Evolutionary conservation across 2,797 vertebrate genomes (phyloP).

Genomic region (Pygocentrus nattereri): DNA sequence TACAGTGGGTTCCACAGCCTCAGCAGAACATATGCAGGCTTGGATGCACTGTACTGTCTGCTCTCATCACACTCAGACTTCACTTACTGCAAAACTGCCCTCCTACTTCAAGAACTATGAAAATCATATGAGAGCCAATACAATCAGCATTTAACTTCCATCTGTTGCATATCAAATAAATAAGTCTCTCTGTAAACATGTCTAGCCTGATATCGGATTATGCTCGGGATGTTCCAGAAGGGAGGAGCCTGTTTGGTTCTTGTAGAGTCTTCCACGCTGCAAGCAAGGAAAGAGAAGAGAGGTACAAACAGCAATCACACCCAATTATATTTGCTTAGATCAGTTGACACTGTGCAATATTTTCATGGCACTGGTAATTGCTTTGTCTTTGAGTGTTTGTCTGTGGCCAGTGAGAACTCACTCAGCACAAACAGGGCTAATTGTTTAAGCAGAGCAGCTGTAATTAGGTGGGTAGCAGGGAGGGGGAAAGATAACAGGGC

Average conservation of each 20-base stretch:
- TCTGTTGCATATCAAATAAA: slow-evolving; percentile 20
- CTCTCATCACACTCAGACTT: background rate
- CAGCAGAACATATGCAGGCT: slow-evolving; percentile 26
- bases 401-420: slow-evolving; percentile 28
- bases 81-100: slow-evolving; percentile 32
- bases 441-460: slow-evolving; percentile 48
- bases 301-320: background rate
- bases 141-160: slow-evolving; percentile 27
- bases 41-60: slow-evolving; percentile 16
- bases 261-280: background rate
- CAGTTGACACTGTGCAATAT: slow-evolving; percentile 3
- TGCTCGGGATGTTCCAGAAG: slow-evolving; percentile 20
- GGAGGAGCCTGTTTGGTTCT: background rate
- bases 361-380: slow-evolving; percentile 7
- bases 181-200: slow-evolving; percentile 20
- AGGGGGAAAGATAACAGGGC: slow-evolving; percentile 44
- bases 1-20: slow-evolving; percentile 2
- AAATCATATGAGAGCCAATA: slow-evolving; percentile 53
- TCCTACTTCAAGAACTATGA: slow-evolving; percentile 40
- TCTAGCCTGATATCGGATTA: slow-evolving; percentile 6
- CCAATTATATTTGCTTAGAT: background rate
- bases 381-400: background rate
- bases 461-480: slow-evolving; percentile 62
- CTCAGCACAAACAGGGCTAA: slow-evolving; percentile 43
- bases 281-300: slow-evolving; percentile 1